These are phyloP conservation scores for Lycorma delicatula DNA, from an alignment of 1,140 invertebrate species.

Conservation along the genomic window DNA sequence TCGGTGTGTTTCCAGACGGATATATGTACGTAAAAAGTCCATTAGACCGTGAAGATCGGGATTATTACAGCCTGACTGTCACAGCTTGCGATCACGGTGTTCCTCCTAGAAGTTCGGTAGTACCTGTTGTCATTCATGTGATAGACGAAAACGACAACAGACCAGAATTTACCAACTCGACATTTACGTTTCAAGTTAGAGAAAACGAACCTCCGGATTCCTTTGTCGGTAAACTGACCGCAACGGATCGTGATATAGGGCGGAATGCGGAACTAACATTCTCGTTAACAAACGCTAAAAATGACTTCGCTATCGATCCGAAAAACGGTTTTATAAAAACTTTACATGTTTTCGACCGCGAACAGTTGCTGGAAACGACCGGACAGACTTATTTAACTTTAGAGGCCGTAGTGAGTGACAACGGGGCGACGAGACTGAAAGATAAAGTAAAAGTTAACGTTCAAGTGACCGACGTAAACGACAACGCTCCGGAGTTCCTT, in stretches of 20 bases:
- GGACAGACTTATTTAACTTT: conserved; percentile 70
- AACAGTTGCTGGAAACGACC: conserved; percentile 63
- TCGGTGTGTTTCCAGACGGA: conserved; percentile 86
- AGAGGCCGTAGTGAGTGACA: conserved; percentile 80
- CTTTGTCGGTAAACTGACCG: conserved; percentile 81
- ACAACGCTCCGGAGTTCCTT: conserved; percentile 81
- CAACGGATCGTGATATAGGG: conserved; percentile 83
- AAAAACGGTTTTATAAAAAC: conserved; percentile 89
- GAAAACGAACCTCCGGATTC: conserved; percentile 84
- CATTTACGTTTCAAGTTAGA: conserved; percentile 73
- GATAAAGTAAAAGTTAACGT: conserved; percentile 87
- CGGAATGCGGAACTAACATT: conserved; percentile 87
- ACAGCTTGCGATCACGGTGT: conserved; percentile 68
- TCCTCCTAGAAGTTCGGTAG: conserved; percentile 65
- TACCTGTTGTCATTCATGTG: conserved; percentile 81
- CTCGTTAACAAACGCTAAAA: conserved; percentile 63
- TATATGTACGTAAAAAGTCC: conserved; percentile 71
- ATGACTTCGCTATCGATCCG: conserved; percentile 80
- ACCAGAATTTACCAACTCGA: conserved; percentile 77
- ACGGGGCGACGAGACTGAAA: conserved; percentile 65
- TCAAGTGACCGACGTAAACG: conserved; percentile 83
- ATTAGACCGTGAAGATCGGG: conserved; percentile 79
- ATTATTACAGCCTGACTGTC: conserved; percentile 82
- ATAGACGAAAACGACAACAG: conserved; percentile 95
- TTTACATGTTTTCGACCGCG: conserved; percentile 73